phyloP scores from a whole-genome alignment of 2,888 invertebrate species.

The Ethmia dodecea region DNA sequence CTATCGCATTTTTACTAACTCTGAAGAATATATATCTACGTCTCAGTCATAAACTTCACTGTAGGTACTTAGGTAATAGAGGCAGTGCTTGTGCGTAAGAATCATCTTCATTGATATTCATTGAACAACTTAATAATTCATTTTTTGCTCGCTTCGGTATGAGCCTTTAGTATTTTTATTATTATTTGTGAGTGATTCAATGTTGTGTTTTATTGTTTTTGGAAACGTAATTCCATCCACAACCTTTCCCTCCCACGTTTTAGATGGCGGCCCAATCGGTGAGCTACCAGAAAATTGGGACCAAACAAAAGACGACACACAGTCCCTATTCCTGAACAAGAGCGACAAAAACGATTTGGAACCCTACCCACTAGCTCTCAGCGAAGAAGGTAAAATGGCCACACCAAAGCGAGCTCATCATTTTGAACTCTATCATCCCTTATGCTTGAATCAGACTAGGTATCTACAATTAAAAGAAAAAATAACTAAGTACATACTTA shows the following conservation, averaged over 20 bases:
- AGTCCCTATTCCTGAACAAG: conserved; percentile 72
- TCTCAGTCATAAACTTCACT: no score
- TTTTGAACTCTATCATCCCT: background rate
- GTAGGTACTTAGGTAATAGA: no score
- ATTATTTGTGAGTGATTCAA: background rate
- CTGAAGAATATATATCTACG: no score
- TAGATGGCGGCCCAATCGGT: conserved; percentile 64
- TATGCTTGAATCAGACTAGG: no score
- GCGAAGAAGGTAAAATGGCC: conserved; percentile 66
- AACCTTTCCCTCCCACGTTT: conserved; percentile 23
- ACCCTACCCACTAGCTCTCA: conserved; percentile 71
- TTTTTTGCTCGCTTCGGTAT: conserved; percentile 24
- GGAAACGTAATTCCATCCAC: conserved; percentile 15
- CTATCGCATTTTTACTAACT: no score
- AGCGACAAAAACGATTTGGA: conserved; percentile 75
- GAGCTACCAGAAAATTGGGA: conserved; percentile 75
- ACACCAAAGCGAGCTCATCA: conserved; percentile 21
- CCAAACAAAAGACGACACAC: conserved; percentile 72
- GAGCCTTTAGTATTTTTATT: conserved; percentile 15
- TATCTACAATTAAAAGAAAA: no score
- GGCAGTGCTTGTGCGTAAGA: no score
- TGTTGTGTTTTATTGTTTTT: conserved; percentile 2
- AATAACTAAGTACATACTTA: background rate
- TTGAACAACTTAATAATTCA: background rate
- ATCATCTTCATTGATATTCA: background rate